Percentiles rank a stretch among this genome's conserved stretches.
Evolutionary conservation across 2,888 invertebrate species (phyloP).

Genomic region (Callyntrura guangdongensis): DNA sequence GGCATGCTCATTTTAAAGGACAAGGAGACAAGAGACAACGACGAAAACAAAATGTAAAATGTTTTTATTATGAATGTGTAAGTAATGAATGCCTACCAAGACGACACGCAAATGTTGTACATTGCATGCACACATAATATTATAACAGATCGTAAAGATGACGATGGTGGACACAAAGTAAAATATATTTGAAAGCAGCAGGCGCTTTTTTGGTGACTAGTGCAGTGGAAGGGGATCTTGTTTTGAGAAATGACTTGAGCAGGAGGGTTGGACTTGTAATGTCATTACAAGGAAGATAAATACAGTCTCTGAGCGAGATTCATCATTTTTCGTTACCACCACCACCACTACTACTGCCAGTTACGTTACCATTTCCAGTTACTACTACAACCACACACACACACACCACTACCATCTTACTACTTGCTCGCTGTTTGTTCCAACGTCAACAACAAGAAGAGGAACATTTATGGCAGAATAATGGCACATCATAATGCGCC

Average conservation of each 20-base stretch:
- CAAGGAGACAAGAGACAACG: neutral
- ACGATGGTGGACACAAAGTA: neutral
- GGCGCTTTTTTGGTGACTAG: neutral
- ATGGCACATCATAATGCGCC: conserved; percentile 3
- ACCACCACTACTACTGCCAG: conserved; percentile 30
- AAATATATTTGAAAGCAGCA: conserved; percentile 20
- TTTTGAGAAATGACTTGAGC: conserved; percentile 19
- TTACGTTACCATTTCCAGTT: conserved; percentile 19
- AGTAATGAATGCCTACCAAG: neutral
- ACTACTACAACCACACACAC: too few relatives aligned
- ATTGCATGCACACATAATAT: neutral
- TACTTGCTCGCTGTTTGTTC: too few relatives aligned
- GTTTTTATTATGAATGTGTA: neutral
- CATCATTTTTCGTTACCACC: conserved; percentile 49
- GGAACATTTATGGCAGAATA: conserved; percentile 31
- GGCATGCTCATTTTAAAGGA: neutral
- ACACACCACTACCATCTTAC: too few relatives aligned
- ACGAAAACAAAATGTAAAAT: neutral
- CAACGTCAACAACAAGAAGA: neutral
- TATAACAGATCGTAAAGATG: neutral
- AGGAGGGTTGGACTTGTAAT: conserved; percentile 63
- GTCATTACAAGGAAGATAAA: conserved; percentile 72
- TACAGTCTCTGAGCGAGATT: conserved; percentile 62
- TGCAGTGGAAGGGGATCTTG: neutral
- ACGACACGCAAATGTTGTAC: neutral